Evolutionary conservation across 2,888 invertebrate species (phyloP).

Genomic region (Zaprionus lineosus): DNA sequence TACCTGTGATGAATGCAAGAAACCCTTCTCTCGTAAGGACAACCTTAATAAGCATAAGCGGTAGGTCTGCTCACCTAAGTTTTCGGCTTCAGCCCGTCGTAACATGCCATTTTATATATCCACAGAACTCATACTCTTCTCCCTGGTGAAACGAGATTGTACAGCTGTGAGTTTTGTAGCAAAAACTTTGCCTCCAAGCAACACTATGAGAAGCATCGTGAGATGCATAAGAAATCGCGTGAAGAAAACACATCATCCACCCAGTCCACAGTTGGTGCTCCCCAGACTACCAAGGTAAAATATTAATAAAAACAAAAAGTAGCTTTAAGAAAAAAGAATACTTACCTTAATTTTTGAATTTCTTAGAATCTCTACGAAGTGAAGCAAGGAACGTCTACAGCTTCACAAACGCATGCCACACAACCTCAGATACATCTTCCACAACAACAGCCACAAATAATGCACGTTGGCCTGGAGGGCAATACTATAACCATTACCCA

Average conservation of each 20-base stretch:
- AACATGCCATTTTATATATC: no score
- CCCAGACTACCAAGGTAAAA: constrained; percentile 6
- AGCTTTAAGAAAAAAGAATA: no score
- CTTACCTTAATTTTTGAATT: background rate
- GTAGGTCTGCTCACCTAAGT: constrained; percentile 50
- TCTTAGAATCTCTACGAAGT: constrained; percentile 39
- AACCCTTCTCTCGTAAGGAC: constrained; percentile 84
- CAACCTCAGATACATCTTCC: constrained; percentile 45
- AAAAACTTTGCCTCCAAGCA: constrained; percentile 87
- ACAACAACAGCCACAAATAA: constrained; percentile 77
- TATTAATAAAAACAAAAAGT: no score
- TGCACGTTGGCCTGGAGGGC: constrained; percentile 80
- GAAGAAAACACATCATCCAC: constrained; percentile 33
- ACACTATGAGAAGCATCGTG: constrained; percentile 86
- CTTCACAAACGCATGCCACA: constrained; percentile 39
- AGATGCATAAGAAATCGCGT: constrained; percentile 83
- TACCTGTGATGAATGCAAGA: constrained; percentile 85
- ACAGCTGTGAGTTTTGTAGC: constrained; percentile 86
- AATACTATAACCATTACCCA: constrained; percentile 82
- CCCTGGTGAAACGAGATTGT: constrained; percentile 82
- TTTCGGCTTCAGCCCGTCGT: no score
- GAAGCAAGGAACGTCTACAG: constrained; percentile 30
- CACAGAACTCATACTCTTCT: constrained; percentile 79
- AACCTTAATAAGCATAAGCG: constrained; percentile 83
- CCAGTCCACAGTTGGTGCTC: constrained; percentile 13